phyloP scores from a whole-genome alignment of 2,888 invertebrate species.

The Amphipoea lucens region DNA sequence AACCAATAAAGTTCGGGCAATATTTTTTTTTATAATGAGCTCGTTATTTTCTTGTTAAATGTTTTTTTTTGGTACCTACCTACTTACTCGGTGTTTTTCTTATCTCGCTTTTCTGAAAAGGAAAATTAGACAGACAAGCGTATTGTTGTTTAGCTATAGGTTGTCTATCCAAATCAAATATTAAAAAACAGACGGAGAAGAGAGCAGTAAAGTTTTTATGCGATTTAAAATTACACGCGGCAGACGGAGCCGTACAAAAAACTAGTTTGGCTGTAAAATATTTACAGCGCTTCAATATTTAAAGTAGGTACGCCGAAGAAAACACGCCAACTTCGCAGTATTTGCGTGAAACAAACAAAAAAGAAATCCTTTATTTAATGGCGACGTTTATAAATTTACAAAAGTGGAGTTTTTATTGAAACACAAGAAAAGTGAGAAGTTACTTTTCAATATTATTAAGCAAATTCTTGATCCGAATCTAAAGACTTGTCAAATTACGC shows the following conservation, averaged over 20 bases:
- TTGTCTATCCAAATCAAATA: conserved; percentile 28
- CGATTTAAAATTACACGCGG: conserved; percentile 30
- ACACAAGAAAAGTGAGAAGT: conserved; percentile 52
- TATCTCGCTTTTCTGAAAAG: not conserved
- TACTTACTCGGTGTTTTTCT: not conserved
- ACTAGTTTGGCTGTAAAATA: conserved; percentile 54
- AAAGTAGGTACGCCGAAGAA: conserved; percentile 54
- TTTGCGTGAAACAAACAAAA: conserved; percentile 60
- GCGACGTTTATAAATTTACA: conserved; percentile 52
- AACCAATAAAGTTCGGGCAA: not conserved
- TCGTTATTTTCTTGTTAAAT: conserved; percentile 23
- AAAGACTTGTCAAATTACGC: conserved; percentile 72
- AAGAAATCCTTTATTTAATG: conserved; percentile 55
- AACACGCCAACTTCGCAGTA: conserved; percentile 54
- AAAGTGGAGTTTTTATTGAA: conserved; percentile 60
- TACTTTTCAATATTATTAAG: conserved; percentile 56
- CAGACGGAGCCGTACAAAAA: conserved; percentile 35
- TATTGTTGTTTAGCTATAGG: not conserved
- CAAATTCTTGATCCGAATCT: conserved; percentile 66
- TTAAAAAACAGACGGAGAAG: conserved; percentile 32
- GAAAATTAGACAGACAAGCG: conserved; percentile 3
- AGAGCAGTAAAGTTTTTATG: conserved; percentile 46
- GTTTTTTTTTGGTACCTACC: not conserved
- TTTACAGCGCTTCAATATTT: conserved; percentile 63
- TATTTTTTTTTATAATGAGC: conserved; percentile 45